These are phyloP conservation scores for Hippocampus comes DNA, from an alignment of 2,113 vertebrate genomes.

Conservation along the genomic window DNA sequence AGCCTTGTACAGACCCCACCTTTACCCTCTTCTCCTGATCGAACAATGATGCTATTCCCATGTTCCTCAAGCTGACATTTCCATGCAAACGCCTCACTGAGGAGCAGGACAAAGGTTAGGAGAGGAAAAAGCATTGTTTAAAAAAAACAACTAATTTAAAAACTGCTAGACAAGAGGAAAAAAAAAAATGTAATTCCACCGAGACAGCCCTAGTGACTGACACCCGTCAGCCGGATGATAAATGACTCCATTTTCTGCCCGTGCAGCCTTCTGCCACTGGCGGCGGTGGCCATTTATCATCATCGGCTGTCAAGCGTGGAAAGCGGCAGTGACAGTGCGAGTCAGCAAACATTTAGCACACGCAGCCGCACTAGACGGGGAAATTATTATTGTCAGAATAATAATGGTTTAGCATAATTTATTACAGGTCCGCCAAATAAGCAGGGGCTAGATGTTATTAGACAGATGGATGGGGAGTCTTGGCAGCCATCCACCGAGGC, in stretches of 20 bases:
- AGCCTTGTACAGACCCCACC: slow-evolving; percentile 74
- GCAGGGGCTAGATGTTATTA: slow-evolving; percentile 99
- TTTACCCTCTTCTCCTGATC: slow-evolving; percentile 71
- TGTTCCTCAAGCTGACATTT: slow-evolving; percentile 78
- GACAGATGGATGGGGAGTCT: slow-evolving; percentile 99
- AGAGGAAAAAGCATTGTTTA: slow-evolving; percentile 86
- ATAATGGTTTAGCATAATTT: slow-evolving; percentile 99
- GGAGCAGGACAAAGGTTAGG: slow-evolving; percentile 43
- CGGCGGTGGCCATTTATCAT: slow-evolving; percentile 99
- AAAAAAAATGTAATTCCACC: slow-evolving; percentile 80
- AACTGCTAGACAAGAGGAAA: slow-evolving; percentile 80
- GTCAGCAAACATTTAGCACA: slow-evolving; percentile 99
- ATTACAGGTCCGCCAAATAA: slow-evolving; percentile 99
- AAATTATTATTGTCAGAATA: slow-evolving; percentile 99
- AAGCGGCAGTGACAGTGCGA: slow-evolving; percentile 99
- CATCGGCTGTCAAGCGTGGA: slow-evolving; percentile 97
- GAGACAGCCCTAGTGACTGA: slow-evolving; percentile 97
- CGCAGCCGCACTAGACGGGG: slow-evolving; percentile 95
- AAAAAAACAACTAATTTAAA: slow-evolving; percentile 96
- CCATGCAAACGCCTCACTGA: slow-evolving; percentile 84
- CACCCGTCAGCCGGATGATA: slow-evolving; percentile 99
- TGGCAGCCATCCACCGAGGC: slow-evolving; percentile 98
- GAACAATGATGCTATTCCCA: slow-evolving; percentile 59
- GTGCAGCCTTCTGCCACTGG: slow-evolving; percentile 98
- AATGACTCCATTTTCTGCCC: slow-evolving; percentile 99